Evolutionary conservation across 1,140 invertebrate genomes (phyloP), one percentile per base, ranked within the genome.

Genomic region (Drosophila hydei): DNA sequence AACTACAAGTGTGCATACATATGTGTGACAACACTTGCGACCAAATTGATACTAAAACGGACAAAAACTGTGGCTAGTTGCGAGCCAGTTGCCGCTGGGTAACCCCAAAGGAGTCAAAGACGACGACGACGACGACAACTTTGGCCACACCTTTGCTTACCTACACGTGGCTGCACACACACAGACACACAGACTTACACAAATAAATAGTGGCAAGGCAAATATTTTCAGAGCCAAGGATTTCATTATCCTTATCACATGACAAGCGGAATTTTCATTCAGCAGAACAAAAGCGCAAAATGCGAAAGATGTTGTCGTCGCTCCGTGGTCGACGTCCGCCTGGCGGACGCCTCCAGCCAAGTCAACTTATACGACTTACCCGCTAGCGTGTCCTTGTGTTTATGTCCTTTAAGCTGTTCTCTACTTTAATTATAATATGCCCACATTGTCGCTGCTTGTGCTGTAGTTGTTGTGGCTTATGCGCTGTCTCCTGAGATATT

Each of bases 171-270:
- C 42, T n/a, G 64, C 50, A 63, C 42, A 51, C 72, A 52, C 45
- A 56, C 50, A 56, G 25, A 51, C 58, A 59, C 38, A 65, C 48
- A 42, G 9, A 43, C 16, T n/a, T n/a, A 68, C 38, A 52, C 7
- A 51, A 23, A 8, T 62, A 78, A 89, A 89, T 80, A 79, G 70
- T 72, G 43, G 71, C 72, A 83, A 77, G 79, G 85, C 74, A 85
- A 89, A 85, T 85, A 89, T 73, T 79, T 90, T 72, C 72, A 67
- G 65, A 77, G 83, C 68, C 78, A 90, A 90, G 89, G 80, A 90
- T 90, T 90, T 90, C 89, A 90, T 90, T 90, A 90, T 90, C 89
- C 80, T 89, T 90, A 90, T 90, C 89, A 80, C 70, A 77, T 79
- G 78, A 83, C 78, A 78, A 69, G 81, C 77, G 81, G 77, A 74